phyloP scores from a whole-genome alignment of 1,140 invertebrate genomes.

The Condylostylus longicornis region DNA sequence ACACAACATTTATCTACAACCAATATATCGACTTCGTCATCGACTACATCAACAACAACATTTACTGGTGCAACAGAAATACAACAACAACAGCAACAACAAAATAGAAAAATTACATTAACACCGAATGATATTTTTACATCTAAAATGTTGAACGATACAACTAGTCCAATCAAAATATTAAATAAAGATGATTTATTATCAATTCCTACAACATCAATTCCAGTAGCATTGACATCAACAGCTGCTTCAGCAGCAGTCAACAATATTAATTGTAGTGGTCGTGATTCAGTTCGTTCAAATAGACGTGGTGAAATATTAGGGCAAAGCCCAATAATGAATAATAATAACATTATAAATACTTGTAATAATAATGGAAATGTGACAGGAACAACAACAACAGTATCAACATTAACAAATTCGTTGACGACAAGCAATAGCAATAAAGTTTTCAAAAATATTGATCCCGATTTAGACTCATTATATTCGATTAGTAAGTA shows the following conservation, averaged over 20 bases:
- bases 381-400: no score
- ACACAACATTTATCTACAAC: no score
- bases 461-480: constrained; percentile 30
- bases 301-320: constrained; percentile 15
- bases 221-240: constrained; percentile 26
- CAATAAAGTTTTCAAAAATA: constrained; percentile 32
- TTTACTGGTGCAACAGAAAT: no score
- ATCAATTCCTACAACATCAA: no score
- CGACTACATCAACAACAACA: no score
- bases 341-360: constrained; percentile 18
- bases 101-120: background rate
- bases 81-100: background rate
- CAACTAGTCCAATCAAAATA: no score
- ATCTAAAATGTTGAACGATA: no score
- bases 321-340: constrained; percentile 25
- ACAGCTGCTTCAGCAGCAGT: constrained; percentile 14
- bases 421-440: no score
- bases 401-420: no score
- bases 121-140: background rate
- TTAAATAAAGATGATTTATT: no score
- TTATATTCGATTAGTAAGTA: constrained; percentile 30
- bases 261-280: constrained; percentile 15
- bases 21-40: no score
- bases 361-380: no score
- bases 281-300: constrained; percentile 7